Evolutionary conservation across 2,113 vertebrate genomes (phyloP).

Genomic region (Gorsachius goisagi): DNA sequence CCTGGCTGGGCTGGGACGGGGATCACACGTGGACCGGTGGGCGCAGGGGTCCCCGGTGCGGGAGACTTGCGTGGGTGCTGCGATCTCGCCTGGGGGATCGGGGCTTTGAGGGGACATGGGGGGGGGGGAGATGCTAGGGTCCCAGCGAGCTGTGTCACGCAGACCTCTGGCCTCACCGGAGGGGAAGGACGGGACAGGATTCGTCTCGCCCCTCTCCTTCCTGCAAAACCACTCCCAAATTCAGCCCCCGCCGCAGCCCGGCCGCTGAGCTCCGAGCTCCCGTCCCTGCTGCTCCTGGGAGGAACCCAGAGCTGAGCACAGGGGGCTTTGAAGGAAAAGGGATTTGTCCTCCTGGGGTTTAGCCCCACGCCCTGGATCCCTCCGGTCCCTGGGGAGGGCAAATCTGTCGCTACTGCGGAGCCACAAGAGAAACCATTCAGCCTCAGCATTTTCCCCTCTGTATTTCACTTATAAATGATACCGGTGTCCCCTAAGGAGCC

Average conservation of each 20-base stretch:
- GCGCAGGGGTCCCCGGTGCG: rapidly evolving
- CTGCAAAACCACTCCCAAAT: not conserved
- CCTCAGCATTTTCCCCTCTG: rapidly evolving
- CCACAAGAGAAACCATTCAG: rapidly evolving
- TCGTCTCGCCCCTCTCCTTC: not conserved
- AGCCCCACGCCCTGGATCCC: not conserved
- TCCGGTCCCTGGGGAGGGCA: not conserved
- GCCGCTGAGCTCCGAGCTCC: not conserved
- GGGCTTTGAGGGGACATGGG: not conserved
- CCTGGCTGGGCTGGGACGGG: not conserved
- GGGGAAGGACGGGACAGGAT: not conserved
- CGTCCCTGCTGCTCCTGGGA: not conserved
- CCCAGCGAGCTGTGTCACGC: rapidly evolving
- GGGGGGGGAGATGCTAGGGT: not conserved
- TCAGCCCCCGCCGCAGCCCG: not conserved
- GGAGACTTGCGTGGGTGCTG: rapidly evolving
- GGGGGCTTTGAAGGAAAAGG: not conserved
- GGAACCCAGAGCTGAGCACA: not conserved
- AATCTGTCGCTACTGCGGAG: not conserved
- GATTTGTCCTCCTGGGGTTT: not conserved
- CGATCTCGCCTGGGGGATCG: rapidly evolving
- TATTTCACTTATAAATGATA: rapidly evolving
- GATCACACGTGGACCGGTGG: rapidly evolving
- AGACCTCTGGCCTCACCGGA: rapidly evolving
- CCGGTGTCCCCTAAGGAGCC: not conserved